Evolutionary conservation across 2,888 invertebrate species (phyloP), one percentile per base, ranked within the genome.

Genomic region (Idaea aversata): DNA sequence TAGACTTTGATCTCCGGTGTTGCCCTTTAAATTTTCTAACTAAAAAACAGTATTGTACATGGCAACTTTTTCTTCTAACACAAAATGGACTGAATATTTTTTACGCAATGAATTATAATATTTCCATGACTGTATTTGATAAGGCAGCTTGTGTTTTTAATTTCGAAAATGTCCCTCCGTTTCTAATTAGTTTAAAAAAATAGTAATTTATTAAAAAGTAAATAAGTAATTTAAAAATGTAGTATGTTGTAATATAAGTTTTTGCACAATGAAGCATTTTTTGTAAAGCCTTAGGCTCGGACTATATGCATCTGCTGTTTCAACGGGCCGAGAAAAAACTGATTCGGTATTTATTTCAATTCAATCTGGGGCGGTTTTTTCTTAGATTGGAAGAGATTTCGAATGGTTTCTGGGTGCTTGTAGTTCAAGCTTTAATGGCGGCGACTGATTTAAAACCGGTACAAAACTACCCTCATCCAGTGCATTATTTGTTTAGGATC

Each of bases 391-490:
- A 25, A 25, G 6, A 47, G 47, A 47, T 47, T 47, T 47, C 13
- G 13, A 10, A 36, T 36, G 47, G 13, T 7, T 47, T 47, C 13
- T 2, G 13, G 5, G 7, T 47, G 47, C 47, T 90, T 88, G 90
- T 74, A 73, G 82, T 77, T 82, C 82, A 86, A 85, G 86, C 84
- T 80, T 75, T 72, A 70, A 34, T 69, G 72, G 71, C 76, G 78
- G 77, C 73, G 79, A 74, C 74, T 80, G 88, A 90, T 87, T 88
- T 86, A 88, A 72, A 79, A 84, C 87, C 82, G 90, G 88, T 90
- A 91, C 90, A 90, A 88, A 89, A 82, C 80, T 84, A 88, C 85
- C 86, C 87, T 88, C 88, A 87, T 81, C 77, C 88, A 88, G 90
- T 90, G 88, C 88, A 88, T 89, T 90, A 86, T 86, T 85, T 75